Conservation (phyloP, 2,113 vertebrate genomes). For the Catharus minimus region DNA sequence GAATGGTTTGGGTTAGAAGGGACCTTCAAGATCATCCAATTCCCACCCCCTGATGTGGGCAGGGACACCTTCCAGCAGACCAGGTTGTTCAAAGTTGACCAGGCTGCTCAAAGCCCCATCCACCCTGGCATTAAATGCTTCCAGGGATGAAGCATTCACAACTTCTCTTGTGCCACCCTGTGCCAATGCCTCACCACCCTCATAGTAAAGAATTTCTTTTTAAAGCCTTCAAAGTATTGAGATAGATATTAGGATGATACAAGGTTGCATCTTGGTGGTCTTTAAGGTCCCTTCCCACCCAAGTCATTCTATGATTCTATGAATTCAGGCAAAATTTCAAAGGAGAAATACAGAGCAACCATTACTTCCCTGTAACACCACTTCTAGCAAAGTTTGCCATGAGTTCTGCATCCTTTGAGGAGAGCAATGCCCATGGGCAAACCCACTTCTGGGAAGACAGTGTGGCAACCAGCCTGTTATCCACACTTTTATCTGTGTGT, state of each 20-base stretch:
- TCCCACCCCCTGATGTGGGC: fast-evolving
- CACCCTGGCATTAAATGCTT: not conserved
- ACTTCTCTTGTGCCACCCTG: not conserved
- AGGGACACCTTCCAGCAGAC: not conserved
- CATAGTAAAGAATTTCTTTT: not conserved
- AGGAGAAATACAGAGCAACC: not conserved
- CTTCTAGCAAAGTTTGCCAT: not conserved
- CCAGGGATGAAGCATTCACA: not conserved
- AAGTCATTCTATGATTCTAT: not conserved
- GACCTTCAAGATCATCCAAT: not conserved
- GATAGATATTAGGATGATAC: not conserved
- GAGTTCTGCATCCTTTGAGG: not conserved
- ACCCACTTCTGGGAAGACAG: not conserved
- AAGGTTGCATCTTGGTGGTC: not conserved
- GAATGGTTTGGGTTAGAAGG: not conserved
- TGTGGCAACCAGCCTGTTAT: not conserved
- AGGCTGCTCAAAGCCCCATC: not conserved
- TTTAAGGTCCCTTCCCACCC: not conserved
- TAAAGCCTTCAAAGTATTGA: not conserved
- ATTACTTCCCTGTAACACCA: not conserved
- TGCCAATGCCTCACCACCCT: not conserved
- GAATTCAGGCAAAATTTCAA: not conserved
- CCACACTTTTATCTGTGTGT: not conserved
- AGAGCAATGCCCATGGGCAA: not conserved
- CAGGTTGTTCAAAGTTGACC: not conserved